A percentile compares a stretch with the other conserved stretches of the same genome.
Conservation (phyloP, 2,113 vertebrate genomes). For the Steatornis caripensis region DNA sequence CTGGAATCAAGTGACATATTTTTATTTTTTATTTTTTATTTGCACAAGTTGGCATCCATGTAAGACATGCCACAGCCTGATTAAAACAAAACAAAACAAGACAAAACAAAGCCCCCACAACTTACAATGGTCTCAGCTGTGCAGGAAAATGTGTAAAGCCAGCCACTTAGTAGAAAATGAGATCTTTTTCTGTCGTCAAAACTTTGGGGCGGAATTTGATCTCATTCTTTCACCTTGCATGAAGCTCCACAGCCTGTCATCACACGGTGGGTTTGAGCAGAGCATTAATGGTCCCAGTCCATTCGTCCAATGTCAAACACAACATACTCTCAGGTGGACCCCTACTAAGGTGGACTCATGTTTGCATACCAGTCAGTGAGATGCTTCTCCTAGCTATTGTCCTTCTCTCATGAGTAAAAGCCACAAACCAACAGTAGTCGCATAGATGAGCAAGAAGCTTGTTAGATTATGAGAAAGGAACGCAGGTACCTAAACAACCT, state of each 20-base stretch:
- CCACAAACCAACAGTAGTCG: background rate
- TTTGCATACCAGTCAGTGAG: background rate
- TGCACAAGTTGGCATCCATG: background rate
- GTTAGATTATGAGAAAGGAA: background rate
- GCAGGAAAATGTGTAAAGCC: background rate
- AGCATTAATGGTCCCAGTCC: background rate
- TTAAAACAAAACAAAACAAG: background rate
- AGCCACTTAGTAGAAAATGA: background rate
- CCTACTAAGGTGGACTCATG: rapidly evolving
- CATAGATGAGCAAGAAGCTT: rapidly evolving
- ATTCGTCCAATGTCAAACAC: background rate
- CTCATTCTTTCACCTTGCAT: background rate
- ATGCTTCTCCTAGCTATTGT: rapidly evolving
- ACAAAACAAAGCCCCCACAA: no score
- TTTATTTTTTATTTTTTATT: background rate
- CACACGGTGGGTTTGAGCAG: background rate
- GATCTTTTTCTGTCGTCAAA: background rate
- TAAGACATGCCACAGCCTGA: rapidly evolving
- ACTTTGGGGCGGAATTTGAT: background rate
- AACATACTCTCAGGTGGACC: background rate
- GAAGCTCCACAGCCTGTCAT: background rate
- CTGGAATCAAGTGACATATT: background rate
- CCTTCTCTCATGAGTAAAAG: background rate
- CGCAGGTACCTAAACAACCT: background rate
- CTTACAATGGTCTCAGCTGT: background rate